Evolutionary conservation across 2,888 invertebrate genomes (phyloP).

Genomic region (Drosophila siamana): DNA sequence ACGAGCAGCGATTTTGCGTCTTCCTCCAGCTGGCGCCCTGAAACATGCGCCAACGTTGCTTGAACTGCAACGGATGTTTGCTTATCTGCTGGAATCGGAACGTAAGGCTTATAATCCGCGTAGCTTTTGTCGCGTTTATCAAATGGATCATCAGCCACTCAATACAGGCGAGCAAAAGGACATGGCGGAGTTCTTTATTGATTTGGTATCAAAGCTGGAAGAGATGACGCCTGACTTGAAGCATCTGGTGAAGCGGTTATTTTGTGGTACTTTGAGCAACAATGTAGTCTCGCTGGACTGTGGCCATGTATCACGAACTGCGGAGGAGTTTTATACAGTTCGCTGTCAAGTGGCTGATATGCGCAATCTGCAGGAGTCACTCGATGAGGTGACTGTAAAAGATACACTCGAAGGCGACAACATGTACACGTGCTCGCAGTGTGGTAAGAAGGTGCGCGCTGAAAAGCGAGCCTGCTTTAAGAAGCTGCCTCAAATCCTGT

Average conservation of each 20-base stretch:
- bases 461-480: slow-evolving; percentile 98
- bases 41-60: slow-evolving; percentile 93
- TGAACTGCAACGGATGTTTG: slow-evolving; percentile 97
- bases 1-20: slow-evolving; percentile 92
- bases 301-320: slow-evolving; percentile 96
- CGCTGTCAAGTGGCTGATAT: slow-evolving; percentile 98
- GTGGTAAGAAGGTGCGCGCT: slow-evolving; percentile 97
- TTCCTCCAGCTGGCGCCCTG: slow-evolving; percentile 90
- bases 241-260: slow-evolving; percentile 94
- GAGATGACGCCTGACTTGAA: slow-evolving; percentile 97
- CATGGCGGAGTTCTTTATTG: slow-evolving; percentile 99
- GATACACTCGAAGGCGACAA: slow-evolving; percentile 98
- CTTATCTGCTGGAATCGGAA: slow-evolving; percentile 96
- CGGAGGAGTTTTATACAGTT: slow-evolving; percentile 98
- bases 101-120: slow-evolving; percentile 97
- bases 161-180: slow-evolving; percentile 99
- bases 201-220: slow-evolving; percentile 97
- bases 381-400: slow-evolving; percentile 98
- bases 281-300: slow-evolving; percentile 98
- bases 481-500: slow-evolving; percentile 95
- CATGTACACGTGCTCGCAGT: slow-evolving; percentile 98
- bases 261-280: slow-evolving; percentile 97
- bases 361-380: slow-evolving; percentile 96
- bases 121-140: slow-evolving; percentile 97
- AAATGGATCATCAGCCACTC: slow-evolving; percentile 98